These are phyloP conservation scores for Macrotis lagotis DNA, from an alignment of 2,113 vertebrate genomes.

Conservation along the genomic window DNA sequence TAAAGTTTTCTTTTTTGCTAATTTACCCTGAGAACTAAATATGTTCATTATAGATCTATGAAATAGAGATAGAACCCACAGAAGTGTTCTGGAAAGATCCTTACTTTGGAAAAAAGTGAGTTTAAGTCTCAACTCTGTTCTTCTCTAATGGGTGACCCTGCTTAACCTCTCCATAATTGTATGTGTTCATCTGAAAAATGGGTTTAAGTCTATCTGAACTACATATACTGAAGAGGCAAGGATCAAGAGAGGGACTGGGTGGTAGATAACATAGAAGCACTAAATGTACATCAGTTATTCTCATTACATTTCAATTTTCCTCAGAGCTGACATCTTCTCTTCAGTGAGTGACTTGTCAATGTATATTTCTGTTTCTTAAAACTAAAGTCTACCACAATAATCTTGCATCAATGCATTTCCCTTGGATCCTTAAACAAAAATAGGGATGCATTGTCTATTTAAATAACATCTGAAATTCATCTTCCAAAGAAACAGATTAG, in stretches of 20 bases:
- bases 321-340: neutral
- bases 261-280: neutral
- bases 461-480: neutral
- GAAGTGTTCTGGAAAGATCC: neutral
- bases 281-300: neutral
- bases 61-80: neutral
- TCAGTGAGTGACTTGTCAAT: neutral
- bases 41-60: neutral
- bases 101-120: neutral
- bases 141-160: neutral
- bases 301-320: neutral
- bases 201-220: neutral
- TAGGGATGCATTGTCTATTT: neutral
- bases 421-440: neutral
- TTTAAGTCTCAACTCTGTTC: neutral
- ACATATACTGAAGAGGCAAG: neutral
- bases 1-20: neutral
- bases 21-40: neutral
- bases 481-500: neutral
- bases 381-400: neutral
- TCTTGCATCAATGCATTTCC: neutral
- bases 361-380: neutral
- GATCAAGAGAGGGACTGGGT: neutral
- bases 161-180: neutral
- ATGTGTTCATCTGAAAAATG: neutral